Conservation (phyloP, 2,113 vertebrate genomes). For the Bostrychus sinensis region DNA sequence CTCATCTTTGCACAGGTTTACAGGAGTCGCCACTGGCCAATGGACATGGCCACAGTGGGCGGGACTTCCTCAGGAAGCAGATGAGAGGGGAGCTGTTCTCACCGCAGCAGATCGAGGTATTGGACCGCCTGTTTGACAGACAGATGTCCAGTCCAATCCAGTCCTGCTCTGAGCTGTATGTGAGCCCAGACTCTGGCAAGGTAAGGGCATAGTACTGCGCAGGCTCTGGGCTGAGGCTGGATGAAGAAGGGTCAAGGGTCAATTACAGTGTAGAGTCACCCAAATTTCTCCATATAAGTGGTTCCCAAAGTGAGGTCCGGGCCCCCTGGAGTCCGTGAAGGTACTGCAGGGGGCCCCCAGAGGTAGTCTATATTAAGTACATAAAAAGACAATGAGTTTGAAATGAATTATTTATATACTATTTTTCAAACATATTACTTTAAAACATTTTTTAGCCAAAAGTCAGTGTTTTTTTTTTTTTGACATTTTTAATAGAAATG, state of each 20-base stretch:
- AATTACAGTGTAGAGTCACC: neutral
- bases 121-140: constrained; percentile 97
- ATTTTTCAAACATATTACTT: too few species aligned
- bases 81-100: constrained; percentile 98
- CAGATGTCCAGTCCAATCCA: constrained; percentile 84
- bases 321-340: too few species aligned
- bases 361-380: too few species aligned
- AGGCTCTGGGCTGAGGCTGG: constrained; percentile 59
- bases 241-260: constrained; percentile 27
- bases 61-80: constrained; percentile 99
- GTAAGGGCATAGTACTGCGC: constrained; percentile 79
- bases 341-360: too few species aligned
- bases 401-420: too few species aligned
- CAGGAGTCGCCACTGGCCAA: constrained; percentile 97
- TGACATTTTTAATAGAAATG: too few species aligned
- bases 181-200: constrained; percentile 91
- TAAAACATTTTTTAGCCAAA: too few species aligned
- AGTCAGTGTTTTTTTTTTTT: too few species aligned
- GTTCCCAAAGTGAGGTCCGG: too few species aligned
- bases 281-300: neutral
- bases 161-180: constrained; percentile 89
- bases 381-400: too few species aligned
- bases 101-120: constrained; percentile 96
- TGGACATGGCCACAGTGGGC: constrained; percentile 91
- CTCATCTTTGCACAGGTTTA: constrained; percentile 79